Evolutionary conservation across 2,888 invertebrate genomes (phyloP).

Genomic region (Beris morrisii): DNA sequence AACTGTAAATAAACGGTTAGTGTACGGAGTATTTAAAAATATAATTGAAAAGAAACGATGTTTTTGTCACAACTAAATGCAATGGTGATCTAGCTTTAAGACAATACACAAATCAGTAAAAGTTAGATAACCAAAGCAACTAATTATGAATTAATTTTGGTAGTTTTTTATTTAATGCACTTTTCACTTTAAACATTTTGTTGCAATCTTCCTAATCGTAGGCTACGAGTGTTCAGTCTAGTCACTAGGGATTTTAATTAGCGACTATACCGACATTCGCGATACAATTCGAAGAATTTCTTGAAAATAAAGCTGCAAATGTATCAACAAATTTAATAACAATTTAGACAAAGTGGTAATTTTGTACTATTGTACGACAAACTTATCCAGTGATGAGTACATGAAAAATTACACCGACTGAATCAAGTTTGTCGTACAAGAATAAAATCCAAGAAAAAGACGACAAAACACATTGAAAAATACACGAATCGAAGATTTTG

Average conservation of each 20-base stretch:
- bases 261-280: slow-evolving; percentile 56
- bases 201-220: slow-evolving; percentile 16
- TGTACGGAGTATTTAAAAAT: not conserved
- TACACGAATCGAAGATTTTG: not conserved
- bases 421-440: slow-evolving; percentile 48
- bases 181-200: not conserved
- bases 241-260: slow-evolving; percentile 49
- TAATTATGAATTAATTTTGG: slow-evolving; percentile 45
- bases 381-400: slow-evolving; percentile 54
- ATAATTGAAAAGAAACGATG: slow-evolving; percentile 4
- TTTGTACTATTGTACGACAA: slow-evolving; percentile 47
- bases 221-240: slow-evolving; percentile 56
- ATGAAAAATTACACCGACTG: slow-evolving; percentile 44
- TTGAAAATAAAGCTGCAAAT: not conserved
- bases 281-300: slow-evolving; percentile 53
- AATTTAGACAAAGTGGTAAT: not conserved
- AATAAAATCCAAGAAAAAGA: not conserved
- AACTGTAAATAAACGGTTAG: not conserved
- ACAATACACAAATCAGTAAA: slow-evolving; percentile 48
- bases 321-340: not conserved
- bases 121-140: slow-evolving; percentile 53
- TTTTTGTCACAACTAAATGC: slow-evolving; percentile 51
- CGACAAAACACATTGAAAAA: too few species aligned
- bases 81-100: slow-evolving; percentile 57
- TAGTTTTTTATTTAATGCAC: not conserved